Evolutionary conservation across 2,113 vertebrate genomes (phyloP).

Genomic region (Xerus inauris): DNA sequence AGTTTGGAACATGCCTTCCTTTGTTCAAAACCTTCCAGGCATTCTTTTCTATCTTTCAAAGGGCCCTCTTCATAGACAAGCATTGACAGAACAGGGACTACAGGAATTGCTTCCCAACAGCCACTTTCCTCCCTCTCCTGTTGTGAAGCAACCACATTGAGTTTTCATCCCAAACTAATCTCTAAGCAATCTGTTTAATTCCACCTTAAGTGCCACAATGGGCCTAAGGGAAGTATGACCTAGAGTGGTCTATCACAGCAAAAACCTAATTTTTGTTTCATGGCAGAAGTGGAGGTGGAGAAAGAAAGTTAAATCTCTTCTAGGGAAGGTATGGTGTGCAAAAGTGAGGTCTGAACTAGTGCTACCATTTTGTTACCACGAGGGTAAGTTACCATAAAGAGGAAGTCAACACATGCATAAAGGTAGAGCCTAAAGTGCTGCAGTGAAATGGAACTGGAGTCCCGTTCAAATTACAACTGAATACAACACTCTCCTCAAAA

Average conservation of each 20-base stretch:
- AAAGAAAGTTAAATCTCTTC: neutral
- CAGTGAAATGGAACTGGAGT: neutral
- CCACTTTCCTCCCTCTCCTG: neutral
- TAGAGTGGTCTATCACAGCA: conserved; percentile 1
- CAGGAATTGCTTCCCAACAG: neutral
- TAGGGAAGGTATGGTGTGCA: neutral
- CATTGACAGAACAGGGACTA: neutral
- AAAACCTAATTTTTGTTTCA: neutral
- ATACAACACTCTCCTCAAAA: too few relatives aligned
- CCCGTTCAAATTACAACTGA: neutral
- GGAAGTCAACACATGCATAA: neutral
- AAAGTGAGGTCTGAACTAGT: neutral
- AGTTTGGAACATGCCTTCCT: neutral
- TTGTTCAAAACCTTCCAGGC: neutral
- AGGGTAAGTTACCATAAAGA: neutral
- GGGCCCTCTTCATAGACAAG: neutral
- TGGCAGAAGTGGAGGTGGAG: neutral
- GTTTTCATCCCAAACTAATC: neutral
- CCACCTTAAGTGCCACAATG: neutral
- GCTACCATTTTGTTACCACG: neutral
- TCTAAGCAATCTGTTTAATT: neutral
- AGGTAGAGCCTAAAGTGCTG: neutral
- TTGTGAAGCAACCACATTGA: neutral
- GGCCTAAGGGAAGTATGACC: neutral
- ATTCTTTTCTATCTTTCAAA: neutral